Evolutionary conservation across 2,888 invertebrate species (phyloP), one percentile per base, ranked within the genome.

Genomic region (Carterocephalus palaemon): DNA sequence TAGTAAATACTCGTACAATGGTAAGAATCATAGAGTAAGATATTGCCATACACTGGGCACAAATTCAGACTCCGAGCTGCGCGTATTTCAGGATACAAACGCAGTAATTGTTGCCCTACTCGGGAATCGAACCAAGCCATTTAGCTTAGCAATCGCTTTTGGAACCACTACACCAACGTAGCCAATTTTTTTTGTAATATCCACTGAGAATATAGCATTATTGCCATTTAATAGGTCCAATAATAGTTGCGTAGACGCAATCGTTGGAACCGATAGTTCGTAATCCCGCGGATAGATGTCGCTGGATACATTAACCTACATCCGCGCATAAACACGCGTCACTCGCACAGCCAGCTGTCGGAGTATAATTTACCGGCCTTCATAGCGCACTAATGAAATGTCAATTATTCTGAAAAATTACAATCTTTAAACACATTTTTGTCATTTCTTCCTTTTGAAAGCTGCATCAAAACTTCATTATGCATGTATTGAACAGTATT

Each of bases 241-340:
- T 26, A 12, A 26, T 6, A 12, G 26, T 12, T 10, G 28, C 28
- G 28, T 15, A 2, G 2, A 15, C 28, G 28, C 28, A 2, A 1
- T 49, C 52, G 52, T 55, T 60, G 60, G 66, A 66, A 69, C 57
- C 62, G 43, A 68, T 37, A 38, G 38, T 38, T 38, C 67, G 47
- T 62, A 58, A 57, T 58, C 52, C 55, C 53, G 49, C 45, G 53
- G 53, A 65, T 71, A 82, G 82, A 82, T 83, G 83, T 70, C 81
- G 78, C 70, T 78, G 65, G 60, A 51, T 62, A 67, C 64, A 70
- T 67, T 75, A 78, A 80, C 76, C 77, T 73, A 74, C 54, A 75
- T 74, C 19, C 28, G 38, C 28, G 26, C 20, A 19, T 10, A 38
- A 38, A 38, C 38, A 38, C 56, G 57, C 56, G 55, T 59, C 54